Percentiles rank a stretch among this genome's conserved stretches.
Conservation (phyloP, 1,140 invertebrate species). For the Panagrolaimus sp. region DNA sequence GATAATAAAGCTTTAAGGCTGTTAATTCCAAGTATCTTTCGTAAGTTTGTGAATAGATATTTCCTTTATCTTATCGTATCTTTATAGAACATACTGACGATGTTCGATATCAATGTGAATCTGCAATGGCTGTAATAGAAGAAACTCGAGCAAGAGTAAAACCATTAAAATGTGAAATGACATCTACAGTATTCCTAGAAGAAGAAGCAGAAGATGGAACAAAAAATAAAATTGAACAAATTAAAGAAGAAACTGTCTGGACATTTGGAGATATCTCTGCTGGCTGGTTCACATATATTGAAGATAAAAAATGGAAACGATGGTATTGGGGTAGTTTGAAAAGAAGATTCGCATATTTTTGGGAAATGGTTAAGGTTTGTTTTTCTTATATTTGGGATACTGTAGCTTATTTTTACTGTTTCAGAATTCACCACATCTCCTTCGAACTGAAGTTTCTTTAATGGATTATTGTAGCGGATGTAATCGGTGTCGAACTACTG, state of each 20-base stretch:
- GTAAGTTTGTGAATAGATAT: conserved; percentile 1
- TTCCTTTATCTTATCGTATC: neutral
- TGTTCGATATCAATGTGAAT: conserved; percentile 30
- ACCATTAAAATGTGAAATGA: conserved; percentile 27
- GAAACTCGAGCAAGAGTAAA: conserved; percentile 13
- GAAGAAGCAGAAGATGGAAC: conserved; percentile 12
- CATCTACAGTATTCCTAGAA: neutral
- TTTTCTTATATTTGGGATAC: neutral
- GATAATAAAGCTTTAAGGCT: conserved; percentile 14
- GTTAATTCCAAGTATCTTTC: conserved; percentile 21
- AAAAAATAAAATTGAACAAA: neutral
- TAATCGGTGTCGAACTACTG: conserved; percentile 19
- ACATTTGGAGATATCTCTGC: conserved; percentile 21
- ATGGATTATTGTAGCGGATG: conserved; percentile 32
- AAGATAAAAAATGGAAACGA: conserved; percentile 33
- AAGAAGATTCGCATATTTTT: conserved; percentile 25
- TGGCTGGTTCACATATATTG: conserved; percentile 40
- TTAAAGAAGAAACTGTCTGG: conserved; percentile 20
- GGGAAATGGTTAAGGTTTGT: conserved; percentile 36
- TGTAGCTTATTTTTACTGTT: neutral
- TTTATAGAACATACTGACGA: conserved; percentile 17
- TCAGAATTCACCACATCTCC: conserved; percentile 15
- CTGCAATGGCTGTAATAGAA: conserved; percentile 39
- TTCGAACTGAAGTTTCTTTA: conserved; percentile 24
- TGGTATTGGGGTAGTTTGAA: conserved; percentile 33